Evolutionary conservation across 2,113 vertebrate genomes (phyloP).

Genomic region (Nipponia nippon): DNA sequence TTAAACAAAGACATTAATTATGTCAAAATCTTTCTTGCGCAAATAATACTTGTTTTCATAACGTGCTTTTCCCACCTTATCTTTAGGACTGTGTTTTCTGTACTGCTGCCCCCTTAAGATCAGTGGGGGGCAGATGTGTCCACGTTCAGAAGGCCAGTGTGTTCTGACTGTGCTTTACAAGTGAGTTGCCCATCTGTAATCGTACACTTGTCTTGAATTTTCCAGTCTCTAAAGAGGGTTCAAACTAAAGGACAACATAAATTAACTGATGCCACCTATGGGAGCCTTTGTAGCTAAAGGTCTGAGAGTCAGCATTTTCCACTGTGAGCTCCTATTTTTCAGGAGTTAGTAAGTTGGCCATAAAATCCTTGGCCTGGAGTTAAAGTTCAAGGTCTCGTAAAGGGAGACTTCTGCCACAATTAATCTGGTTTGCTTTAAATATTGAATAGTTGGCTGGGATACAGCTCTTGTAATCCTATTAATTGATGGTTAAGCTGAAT

Average conservation of each 20-base stretch:
- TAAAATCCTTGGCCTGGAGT: constrained; percentile 48
- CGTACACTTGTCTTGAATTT: not conserved
- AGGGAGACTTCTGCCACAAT: constrained; percentile 36
- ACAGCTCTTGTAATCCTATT: not conserved
- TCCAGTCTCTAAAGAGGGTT: not conserved
- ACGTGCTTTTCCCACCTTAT: not conserved
- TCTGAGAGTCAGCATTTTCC: constrained; percentile 43
- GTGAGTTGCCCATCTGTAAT: not conserved
- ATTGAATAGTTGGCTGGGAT: not conserved
- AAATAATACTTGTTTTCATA: not conserved
- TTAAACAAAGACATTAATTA: not conserved
- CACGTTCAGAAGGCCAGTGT: not conserved
- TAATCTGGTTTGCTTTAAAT: constrained; percentile 23
- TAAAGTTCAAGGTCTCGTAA: constrained; percentile 18
- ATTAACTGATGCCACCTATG: not conserved
- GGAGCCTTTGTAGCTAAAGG: constrained; percentile 63
- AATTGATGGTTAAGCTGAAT: constrained; percentile 14
- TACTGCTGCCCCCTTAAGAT: not conserved
- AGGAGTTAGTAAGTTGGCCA: constrained; percentile 51
- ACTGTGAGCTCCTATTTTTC: constrained; percentile 62
- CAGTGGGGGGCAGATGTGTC: not conserved
- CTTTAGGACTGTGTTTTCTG: not conserved
- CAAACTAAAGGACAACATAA: not conserved
- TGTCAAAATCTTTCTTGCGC: not conserved
- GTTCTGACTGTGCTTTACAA: not conserved